Conservation (phyloP, 2,888 invertebrate genomes). For the Phymatocera aterrima region DNA sequence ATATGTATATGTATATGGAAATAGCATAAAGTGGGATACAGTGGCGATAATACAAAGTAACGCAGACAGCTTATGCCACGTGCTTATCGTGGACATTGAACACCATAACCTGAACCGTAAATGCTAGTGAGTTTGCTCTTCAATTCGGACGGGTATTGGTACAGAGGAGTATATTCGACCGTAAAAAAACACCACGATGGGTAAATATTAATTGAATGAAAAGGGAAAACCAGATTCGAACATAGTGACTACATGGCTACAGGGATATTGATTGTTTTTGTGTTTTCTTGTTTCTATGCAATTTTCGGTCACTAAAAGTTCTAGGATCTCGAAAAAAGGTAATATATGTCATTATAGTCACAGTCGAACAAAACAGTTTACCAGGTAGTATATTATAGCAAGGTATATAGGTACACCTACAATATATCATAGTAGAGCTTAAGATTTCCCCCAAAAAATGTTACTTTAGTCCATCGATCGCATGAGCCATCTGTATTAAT, state of each 20-base stretch:
- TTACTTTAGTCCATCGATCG: constrained; percentile 30
- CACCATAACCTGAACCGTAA: constrained; percentile 32
- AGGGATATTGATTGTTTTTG: not conserved
- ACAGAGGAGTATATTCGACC: not conserved
- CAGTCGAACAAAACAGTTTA: constrained; percentile 5
- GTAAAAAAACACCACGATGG: not conserved
- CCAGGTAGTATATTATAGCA: constrained; percentile 4
- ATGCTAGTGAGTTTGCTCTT: constrained; percentile 12
- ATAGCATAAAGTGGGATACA: constrained; percentile 42
- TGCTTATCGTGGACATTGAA: constrained; percentile 20
- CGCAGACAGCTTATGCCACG: constrained; percentile 39
- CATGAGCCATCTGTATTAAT: constrained; percentile 43
- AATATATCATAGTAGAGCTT: not conserved
- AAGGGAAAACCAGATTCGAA: not conserved
- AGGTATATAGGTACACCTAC: too few relatives aligned
- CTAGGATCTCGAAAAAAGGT: not conserved
- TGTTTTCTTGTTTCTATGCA: not conserved
- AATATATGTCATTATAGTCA: too few relatives aligned
- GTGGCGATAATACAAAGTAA: constrained; percentile 39
- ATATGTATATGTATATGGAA: constrained; percentile 12
- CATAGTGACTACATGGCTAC: constrained; percentile 3
- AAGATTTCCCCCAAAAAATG: constrained; percentile 15
- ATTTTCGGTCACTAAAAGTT: not conserved
- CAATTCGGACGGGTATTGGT: not conserved
- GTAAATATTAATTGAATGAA: not conserved